Base-by-base conservation (phyloP, 2,888 invertebrate genomes). In the Stegophylla sp. region DNA sequence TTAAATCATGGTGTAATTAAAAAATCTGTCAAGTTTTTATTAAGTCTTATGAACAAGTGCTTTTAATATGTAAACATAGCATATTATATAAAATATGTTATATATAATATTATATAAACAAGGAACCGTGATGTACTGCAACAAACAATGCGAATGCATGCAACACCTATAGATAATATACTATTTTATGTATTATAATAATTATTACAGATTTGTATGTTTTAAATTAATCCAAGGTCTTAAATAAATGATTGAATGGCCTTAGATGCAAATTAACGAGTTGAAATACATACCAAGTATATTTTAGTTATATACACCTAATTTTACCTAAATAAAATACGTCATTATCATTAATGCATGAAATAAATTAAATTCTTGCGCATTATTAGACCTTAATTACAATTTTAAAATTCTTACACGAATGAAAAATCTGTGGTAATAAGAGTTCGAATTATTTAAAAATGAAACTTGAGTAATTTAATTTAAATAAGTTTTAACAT, bases 151-250 rank as follows among this genome's bases (percentile, higher is more conserved):
- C 12, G 0, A 56, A 56, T 7, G 20, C 20, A 56, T 7, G 20
- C 20, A 56, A 56, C 56, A 56, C 53, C 53, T 53, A 20, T 56
- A 56, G 56, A 56, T 56, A 56, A 56, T 12, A 56, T 56, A 1
- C 3, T 10, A 56, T 56, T n/a, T n/a, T 56, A 56, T 56, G 12
- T 53, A 20, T 23, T 23, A 56, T 56, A 23, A 20, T 53, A 53
- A 20, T 56, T 56, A 23, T 12, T 56, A 41, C 34, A 15, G 28
- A 13, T 1, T 20, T 10, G 59, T 59, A 20, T 41, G n/a, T n/a
- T 10, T 20, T n/a, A 43, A 64, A 64, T 43, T 10, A 41, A 64
- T 64, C 41, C 64, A 64, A 64, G 64, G 64, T 20, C 13, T 20
- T 3, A 20, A 12, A 64, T 41, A 43, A 64, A 43, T 20, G 7